Evolutionary conservation across 2,797 vertebrate species (phyloP).

Genomic region (Muscicapa striata): DNA sequence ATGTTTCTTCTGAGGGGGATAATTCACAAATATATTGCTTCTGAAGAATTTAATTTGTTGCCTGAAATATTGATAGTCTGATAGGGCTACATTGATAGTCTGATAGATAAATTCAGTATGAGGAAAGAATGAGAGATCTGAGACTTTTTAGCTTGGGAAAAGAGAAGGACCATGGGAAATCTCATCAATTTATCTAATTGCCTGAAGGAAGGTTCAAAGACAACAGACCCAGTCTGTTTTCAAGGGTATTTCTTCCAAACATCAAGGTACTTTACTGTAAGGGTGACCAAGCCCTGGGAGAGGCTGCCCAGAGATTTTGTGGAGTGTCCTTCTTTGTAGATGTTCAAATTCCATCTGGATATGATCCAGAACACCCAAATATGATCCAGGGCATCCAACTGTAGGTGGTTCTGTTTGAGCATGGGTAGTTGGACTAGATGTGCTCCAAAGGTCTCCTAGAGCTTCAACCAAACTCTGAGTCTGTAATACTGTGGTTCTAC

Average conservation of each 20-base stretch:
- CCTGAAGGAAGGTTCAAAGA: neutral
- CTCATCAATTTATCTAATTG: neutral
- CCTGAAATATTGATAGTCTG: constrained; percentile 30
- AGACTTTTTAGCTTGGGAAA: neutral
- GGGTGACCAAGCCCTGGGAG: neutral
- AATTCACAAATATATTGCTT: neutral
- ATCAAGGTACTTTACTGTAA: neutral
- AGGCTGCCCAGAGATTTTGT: neutral
- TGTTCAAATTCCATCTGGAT: neutral
- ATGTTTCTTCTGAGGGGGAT: neutral
- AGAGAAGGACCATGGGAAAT: neutral
- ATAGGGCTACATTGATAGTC: neutral
- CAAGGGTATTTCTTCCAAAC: neutral
- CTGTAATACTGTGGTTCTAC: neutral
- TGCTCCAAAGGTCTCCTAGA: neutral
- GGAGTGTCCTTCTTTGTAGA: neutral
- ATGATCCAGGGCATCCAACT: neutral
- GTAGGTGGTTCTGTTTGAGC: neutral
- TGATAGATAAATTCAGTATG: neutral
- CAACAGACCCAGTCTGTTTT: neutral
- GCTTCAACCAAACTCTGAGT: neutral
- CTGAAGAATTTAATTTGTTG: neutral
- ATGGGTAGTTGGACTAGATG: neutral
- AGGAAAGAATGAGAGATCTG: neutral
- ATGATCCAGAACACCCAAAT: neutral